Evolutionary conservation across 1,140 invertebrate genomes (phyloP), one percentile per base, ranked within the genome.

Genomic region (Calephelis nemesis): DNA sequence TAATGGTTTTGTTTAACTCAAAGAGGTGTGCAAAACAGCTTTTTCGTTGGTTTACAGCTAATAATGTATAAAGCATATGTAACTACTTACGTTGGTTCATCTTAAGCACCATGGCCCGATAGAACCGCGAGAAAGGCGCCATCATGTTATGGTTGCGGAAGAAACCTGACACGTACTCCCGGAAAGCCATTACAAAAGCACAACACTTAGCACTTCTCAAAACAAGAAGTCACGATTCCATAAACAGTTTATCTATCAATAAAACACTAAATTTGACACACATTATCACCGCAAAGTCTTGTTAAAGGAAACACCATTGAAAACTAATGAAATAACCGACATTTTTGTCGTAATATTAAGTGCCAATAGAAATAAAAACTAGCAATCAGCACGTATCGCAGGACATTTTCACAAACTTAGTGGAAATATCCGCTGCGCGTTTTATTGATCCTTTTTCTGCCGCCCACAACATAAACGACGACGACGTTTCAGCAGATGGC

Each of bases 221-320:
- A 71, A 75, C 67, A 74, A 67, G 58, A 60, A 67, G 71, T 81
- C 75, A 81, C 73, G 64, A 73, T 71, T 63, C 68, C 70, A 74
- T 68, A 70, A 65, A 74, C 72, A 72, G 72, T 81, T 79, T 84
- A 82, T 60, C 77, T 77, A 82, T 72, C 81, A 83, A 78, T 78
- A 81, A 73, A 82, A 84, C 79, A 80, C 79, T 86, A 88, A 83
- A 88, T 91, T 91, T 91, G 87, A 89, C 87, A 89, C 87, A 83
- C 86, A 89, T 87, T 87, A 89, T 89, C 84, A 88, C 87, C 79
- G 75, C 68, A 74, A 67, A 78, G 70, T 77, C 74, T 73, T 75
- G 71, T 71, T 66, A 69, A 69, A 65, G 65, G 42, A 45, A 45
- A 45, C 1, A 45, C 42, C 42, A 45, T 45, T 48, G 66, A 67